Base-by-base conservation (phyloP, 2,113 vertebrate genomes). In the Cephalopterus ornatus region DNA sequence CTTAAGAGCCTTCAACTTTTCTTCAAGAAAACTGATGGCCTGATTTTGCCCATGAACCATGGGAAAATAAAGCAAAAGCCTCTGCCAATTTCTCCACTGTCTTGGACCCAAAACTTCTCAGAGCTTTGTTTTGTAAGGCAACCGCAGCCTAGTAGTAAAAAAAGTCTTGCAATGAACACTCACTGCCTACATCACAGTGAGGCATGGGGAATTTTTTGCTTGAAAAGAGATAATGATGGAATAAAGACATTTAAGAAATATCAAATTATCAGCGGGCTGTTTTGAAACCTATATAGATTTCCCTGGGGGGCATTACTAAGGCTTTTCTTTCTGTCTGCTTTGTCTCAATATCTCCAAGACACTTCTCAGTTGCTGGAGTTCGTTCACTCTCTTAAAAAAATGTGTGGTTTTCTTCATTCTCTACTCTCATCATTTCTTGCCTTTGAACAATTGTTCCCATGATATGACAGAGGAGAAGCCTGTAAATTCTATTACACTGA, bases 271-370 rank as follows among this genome's bases (percentile, higher is more conserved):
- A 46, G 32, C 35, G 75, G 52, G 32, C 73, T 85, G 6, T 65
- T 93, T 89, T 86, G 76, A 91, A 95, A 66, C 55, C 32, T 75
- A 47, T 67, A 35, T 76, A 86, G 68, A 71, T 80, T 91, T 93
- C 63, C 73, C 75, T 30, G 22, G 30, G 26, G 55, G 72, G 71
- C 7, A 30, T 6, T 42, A 32, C 41, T 79, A 39, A 68, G 33
- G 30, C 32, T 83, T 88, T 83, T 92, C 16, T 72, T 79, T 85
- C 47, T 88, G 21, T 33, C 42, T 84, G 47, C 61, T 88, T 95
- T 70, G 33, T 88, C 47, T n/a, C 63, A 16, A 0, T 92, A 49
- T 73, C 68, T 95, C 65, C 47, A 84, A 88, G 63, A 55, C 24
- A 27, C 22, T 74, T 82, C 90, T 44, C 30, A 83, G 17, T 70